These are phyloP conservation scores for Caenorhabditis sp. DNA, from an alignment of 2,888 invertebrate species.

Conservation along the genomic window DNA sequence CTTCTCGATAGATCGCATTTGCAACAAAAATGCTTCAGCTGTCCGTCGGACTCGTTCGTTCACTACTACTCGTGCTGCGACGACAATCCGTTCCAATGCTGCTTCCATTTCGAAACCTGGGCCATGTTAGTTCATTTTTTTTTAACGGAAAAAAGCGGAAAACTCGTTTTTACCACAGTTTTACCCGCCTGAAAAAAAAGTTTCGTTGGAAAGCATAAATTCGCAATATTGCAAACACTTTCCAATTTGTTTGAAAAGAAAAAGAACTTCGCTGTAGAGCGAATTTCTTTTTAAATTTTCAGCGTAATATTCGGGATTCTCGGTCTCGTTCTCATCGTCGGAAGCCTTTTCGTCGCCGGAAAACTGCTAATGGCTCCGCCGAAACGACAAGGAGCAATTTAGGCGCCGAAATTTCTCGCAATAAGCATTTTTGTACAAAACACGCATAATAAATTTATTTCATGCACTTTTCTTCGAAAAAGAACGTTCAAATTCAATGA, in stretches of 20 bases:
- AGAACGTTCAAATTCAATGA: no score
- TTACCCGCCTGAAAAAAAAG: no score
- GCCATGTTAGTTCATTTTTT: conserved; percentile 72
- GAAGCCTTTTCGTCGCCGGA: conserved; percentile 52
- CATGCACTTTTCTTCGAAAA: no score
- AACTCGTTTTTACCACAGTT: no score
- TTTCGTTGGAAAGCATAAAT: no score
- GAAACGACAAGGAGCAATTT: conserved; percentile 16
- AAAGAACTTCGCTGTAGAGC: no score
- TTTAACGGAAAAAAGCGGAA: no score
- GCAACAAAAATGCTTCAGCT: conserved; percentile 57
- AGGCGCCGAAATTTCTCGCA: no score
- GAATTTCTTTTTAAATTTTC: conserved; percentile 7
- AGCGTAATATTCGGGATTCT: conserved; percentile 61
- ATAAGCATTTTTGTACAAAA: no score
- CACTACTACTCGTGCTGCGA: conserved; percentile 78
- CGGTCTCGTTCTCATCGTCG: conserved; percentile 39
- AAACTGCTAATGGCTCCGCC: conserved; percentile 40
- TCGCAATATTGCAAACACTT: no score
- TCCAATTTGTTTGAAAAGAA: no score
- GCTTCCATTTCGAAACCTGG: conserved; percentile 77
- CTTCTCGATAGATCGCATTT: background rate
- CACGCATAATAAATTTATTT: no score
- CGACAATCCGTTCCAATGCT: conserved; percentile 76
- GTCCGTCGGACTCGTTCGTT: conserved; percentile 75